A percentile compares a stretch with the other conserved stretches of the same genome.
These are phyloP conservation scores for Delphinus delphis DNA, from an alignment of 2,113 vertebrate species.

Conservation along the genomic window DNA sequence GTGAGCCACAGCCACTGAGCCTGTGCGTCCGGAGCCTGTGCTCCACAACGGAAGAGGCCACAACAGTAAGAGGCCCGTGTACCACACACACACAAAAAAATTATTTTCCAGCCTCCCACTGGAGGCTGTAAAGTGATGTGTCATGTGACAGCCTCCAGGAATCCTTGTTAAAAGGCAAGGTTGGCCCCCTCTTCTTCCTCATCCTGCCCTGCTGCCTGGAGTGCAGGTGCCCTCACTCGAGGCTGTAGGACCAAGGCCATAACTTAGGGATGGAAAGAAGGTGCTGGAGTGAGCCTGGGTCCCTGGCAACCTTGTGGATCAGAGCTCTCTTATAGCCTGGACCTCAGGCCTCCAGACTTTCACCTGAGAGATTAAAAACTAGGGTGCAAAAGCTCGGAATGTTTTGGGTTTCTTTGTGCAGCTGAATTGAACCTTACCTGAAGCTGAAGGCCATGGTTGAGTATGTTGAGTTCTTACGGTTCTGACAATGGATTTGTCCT, in stretches of 20 bases:
- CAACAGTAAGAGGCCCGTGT: no score
- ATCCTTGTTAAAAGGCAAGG: background rate
- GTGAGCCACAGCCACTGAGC: no score
- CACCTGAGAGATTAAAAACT: background rate
- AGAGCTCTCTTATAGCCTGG: background rate
- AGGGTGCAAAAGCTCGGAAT: background rate
- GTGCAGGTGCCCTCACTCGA: background rate
- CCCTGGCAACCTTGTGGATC: background rate
- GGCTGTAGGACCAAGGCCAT: background rate
- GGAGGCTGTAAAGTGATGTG: background rate
- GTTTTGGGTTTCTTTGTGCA: background rate
- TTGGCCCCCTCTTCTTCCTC: background rate
- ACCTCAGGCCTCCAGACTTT: background rate
- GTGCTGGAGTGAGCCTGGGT: background rate
- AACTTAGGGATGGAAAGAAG: no score
- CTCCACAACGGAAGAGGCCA: no score
- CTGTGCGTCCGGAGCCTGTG: no score
- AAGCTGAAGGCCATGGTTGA: background rate
- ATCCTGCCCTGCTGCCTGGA: background rate
- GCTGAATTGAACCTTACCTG: background rate
- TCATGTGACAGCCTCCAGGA: background rate
- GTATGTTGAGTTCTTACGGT: background rate
- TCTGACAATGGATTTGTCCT: background rate
- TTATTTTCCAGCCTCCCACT: background rate
- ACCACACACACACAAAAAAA: background rate